Base-by-base conservation (phyloP, 2,888 invertebrate genomes). In the Neuroscelio doddi region DNA sequence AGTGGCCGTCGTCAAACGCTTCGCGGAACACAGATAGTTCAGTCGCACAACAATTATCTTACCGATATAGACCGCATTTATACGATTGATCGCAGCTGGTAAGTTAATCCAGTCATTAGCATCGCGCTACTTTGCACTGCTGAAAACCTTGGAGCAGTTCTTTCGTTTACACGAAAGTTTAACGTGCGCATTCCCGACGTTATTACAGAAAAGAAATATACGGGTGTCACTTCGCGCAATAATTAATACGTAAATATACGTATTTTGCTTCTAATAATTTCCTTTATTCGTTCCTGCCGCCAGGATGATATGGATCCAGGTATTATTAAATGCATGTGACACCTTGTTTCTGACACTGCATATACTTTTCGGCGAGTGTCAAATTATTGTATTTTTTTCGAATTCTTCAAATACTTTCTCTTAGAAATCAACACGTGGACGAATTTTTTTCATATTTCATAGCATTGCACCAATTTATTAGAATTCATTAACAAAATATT, bases 1-100 rank as follows among this genome's bases (percentile, higher is more conserved):
- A 80, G 80, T 80, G 79, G 75, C 76, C 69, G 70, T 59, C 64
- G 71, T 72, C 73, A 73, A 80, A 77, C 71, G 72, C 67, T 77
- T 70, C 70, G 77, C 78, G 75, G 71, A 69, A 66, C 67, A 71
- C 80, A 67, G 74, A 71, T 72, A 72, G 69, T 63, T 69, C 71
- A 39, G 51, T 58, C 69, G 50, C 45, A 55, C 63, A 50, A 71
- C 59, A 42, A 55, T 51, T 57, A 52, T 62, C 45, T 63, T 44
- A 66, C 64, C 29, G 36, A 34, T 32, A 56, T 56, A 47, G 41
- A 21, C 1, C 39, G 24, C 24, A 21, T 17, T 8, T 7, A 9
- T 10, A 21, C 39, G 16, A 17, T 5, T 15, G 15, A n/a, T 24
- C 38, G 1, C 21, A 21, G 21, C 27, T 27, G 42, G 42, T 52